Base-by-base conservation (phyloP, 2,113 vertebrate species). In the Cervus canadensis region DNA sequence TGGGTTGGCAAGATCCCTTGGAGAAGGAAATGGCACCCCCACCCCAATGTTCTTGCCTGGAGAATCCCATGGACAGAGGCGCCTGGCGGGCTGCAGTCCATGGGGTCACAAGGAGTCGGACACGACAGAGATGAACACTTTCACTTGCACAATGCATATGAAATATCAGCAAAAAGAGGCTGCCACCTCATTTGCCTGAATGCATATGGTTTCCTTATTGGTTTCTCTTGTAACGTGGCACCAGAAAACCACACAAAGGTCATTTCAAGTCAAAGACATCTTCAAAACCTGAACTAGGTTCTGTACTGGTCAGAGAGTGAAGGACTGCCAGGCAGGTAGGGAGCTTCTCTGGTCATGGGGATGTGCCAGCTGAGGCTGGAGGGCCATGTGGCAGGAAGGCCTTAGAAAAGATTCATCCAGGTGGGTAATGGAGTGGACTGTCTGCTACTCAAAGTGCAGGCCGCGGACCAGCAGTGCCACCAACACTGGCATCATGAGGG, bases 31-130 rank as follows among this genome's bases (percentile, higher is more conserved):
- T 26, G 40, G 40, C 23, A 26, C 5, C 23, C 71, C 71, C 3
- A 76, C 40, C 26, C 23, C 40, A 76, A 6, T 76, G 40, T 26
- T 43, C 71, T 43, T 76, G 71, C 36, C 67, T 43, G 71, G 40
- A 76, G 71, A 76, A 74, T 74, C 26, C 71, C 23, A 43, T 76
- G 71, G 71, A 43, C 3, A 3, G 71, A 76, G 5, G 12, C 4
- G 1, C 40, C 40, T 26, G 71, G 71, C 0, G 23, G 71, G 23
- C 71, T 26, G 1, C 40, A 76, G 71, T 76, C 36, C 40, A 36
- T 25, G 36, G 67, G 6, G 11, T 74, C 67, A 3, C 0, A 1
- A 40, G 12, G 36, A 40, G 67, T 6, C 17, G 5, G n/a, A 25
- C 67, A 25, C 9, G 2, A 43, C 19, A 76, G 40, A 0, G 36